Conservation (phyloP, 2,888 invertebrate genomes). For the Rhingia campestris region DNA sequence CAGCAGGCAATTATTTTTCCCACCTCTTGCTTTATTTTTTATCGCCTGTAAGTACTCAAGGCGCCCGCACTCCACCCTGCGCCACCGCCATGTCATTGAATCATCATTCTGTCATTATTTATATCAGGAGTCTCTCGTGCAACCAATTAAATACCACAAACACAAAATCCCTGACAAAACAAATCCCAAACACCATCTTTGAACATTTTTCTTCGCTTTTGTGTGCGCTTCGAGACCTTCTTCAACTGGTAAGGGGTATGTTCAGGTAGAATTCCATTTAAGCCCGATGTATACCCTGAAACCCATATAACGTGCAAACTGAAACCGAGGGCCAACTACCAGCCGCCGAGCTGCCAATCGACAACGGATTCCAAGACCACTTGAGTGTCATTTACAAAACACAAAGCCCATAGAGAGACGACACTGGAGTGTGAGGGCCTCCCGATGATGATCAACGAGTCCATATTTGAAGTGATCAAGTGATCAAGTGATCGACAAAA, state of each 20-base stretch:
- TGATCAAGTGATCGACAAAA: conserved; percentile 70
- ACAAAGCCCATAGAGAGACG: conserved; percentile 60
- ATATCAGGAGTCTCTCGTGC: conserved; percentile 26
- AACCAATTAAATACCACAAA: conserved; percentile 33
- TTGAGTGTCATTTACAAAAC: conserved; percentile 73
- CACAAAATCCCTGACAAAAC: conserved; percentile 22
- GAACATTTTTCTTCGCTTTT: conserved; percentile 43
- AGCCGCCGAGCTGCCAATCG: conserved; percentile 27
- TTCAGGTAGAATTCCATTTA: conserved; percentile 70
- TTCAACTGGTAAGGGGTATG: not conserved
- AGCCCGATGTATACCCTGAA: conserved; percentile 50
- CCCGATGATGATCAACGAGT: conserved; percentile 64
- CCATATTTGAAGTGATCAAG: conserved; percentile 73
- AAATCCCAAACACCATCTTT: conserved; percentile 40
- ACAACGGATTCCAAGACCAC: conserved; percentile 64
- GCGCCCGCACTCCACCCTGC: not conserved
- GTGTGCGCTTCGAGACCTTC: conserved; percentile 6
- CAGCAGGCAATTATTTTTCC: conserved; percentile 22
- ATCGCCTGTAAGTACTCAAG: conserved; percentile 13
- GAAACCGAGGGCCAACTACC: conserved; percentile 58
- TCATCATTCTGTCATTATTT: conserved; percentile 49
- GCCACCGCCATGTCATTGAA: conserved; percentile 35
- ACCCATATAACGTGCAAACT: conserved; percentile 47
- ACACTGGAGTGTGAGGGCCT: conserved; percentile 57
- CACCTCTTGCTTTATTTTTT: conserved; percentile 16